Base-by-base conservation (phyloP, 2,888 invertebrate genomes). In the Teinopalpus imperialis region DNA sequence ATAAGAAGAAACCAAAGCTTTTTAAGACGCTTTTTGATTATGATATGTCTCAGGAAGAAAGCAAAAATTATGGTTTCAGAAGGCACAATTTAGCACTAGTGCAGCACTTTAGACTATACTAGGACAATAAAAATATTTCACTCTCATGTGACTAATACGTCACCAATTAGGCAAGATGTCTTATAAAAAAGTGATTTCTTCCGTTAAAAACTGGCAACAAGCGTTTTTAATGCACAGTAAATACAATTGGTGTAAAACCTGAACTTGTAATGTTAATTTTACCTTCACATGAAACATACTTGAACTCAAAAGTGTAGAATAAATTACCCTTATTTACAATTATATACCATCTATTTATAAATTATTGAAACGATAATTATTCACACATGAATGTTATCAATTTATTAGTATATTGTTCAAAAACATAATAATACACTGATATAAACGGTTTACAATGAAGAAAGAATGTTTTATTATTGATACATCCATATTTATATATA, bases 361-460 rank as follows among this genome's bases (percentile, higher is more conserved):
- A 24, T 31, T 27, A 37, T 26, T 37, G 4, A 13, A 9, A 29
- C 21, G 13, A 47, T 45, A 43, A 43, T 37, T 36, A 51, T 51
- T 34, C 27, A 14, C 29, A 34, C 21, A 40, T 79, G 69, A 74
- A 83, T 83, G 79, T 85, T 81, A 79, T 78, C 75, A 81, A 74
- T 79, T 76, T 81, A 80, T 77, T 86, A 78, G 72, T 73, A 66
- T 68, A 64, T 69, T 72, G 66, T 72, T 72, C 67, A 61, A 75
- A 72, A 72, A 76, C 66, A 74, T 74, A 64, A 55, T 70, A 72
- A 79, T 75, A 82, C 74, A 74, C 71, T 69, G 75, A 74, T 72
- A 80, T 82, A 83, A 85, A 86, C 83, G 83, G 81, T 86, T 87
- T 87, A 77, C 72, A 80, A 73, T 76, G 74, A 61, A n/a, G n/a